phyloP scores from a whole-genome alignment of 1,140 invertebrate genomes.

The Pristionchus pacificus region DNA sequence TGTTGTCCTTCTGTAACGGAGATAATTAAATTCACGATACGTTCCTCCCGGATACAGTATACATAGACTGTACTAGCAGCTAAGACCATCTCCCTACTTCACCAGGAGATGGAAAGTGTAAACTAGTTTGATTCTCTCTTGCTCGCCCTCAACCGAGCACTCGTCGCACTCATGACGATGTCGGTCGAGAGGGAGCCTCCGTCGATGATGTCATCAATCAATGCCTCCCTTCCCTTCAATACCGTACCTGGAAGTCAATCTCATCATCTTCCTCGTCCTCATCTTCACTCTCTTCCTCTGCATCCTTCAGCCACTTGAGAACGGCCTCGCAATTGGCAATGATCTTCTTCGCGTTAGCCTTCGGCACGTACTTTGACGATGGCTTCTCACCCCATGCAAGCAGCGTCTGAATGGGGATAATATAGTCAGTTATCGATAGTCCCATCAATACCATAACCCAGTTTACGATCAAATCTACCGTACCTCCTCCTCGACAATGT shows the following conservation, averaged over 20 bases:
- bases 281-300: conserved; percentile 70
- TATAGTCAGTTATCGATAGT: background rate
- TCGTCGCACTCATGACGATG: no score
- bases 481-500: conserved; percentile 88
- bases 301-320: conserved; percentile 91
- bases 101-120: no score
- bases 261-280: conserved; percentile 56
- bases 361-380: conserved; percentile 84
- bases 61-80: no score
- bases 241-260: conserved; percentile 48
- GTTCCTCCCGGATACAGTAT: conserved; percentile 40
- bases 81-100: no score
- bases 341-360: conserved; percentile 84
- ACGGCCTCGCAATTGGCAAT: conserved; percentile 85
- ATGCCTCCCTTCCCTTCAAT: background rate
- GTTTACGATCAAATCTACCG: conserved; percentile 48
- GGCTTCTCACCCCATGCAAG: conserved; percentile 51
- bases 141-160: no score
- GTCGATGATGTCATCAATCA: background rate
- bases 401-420: background rate
- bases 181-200: conserved; percentile 2
- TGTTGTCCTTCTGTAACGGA: conserved; percentile 16
- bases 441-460: background rate
- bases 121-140: no score
- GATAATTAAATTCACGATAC: conserved; percentile 20